phyloP scores from a whole-genome alignment of 2,888 invertebrate genomes.

The Drosophila cognata region DNA sequence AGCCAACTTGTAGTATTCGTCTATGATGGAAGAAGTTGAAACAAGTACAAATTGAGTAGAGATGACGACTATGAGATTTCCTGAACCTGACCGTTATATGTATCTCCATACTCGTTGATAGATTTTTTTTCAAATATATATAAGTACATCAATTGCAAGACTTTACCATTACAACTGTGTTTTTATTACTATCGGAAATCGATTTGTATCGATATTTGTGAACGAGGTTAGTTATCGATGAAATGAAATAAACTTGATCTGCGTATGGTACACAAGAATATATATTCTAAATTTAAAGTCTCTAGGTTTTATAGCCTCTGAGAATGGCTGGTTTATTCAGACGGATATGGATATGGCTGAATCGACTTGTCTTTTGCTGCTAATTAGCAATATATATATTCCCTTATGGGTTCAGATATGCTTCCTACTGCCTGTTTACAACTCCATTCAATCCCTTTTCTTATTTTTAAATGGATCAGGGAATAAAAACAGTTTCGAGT shows the following conservation, averaged over 20 bases:
- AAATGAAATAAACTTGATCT: background rate
- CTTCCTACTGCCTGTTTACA: too few species aligned
- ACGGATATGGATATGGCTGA: background rate
- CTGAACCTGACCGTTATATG: background rate
- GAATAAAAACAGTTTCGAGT: too few species aligned
- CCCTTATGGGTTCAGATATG: rapidly evolving
- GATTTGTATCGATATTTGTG: background rate
- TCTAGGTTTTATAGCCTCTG: rapidly evolving
- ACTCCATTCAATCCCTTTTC: too few species aligned
- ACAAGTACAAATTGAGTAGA: background rate
- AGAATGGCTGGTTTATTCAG: background rate
- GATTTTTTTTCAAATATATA: background rate
- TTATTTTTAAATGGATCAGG: too few species aligned
- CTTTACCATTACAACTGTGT: background rate
- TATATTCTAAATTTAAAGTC: background rate
- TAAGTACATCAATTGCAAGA: background rate
- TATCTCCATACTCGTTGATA: background rate
- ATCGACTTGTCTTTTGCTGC: background rate
- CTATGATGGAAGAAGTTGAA: background rate
- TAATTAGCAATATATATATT: background rate
- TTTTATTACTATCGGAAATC: background rate
- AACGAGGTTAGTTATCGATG: background rate
- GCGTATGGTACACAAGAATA: background rate
- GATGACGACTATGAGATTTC: background rate
- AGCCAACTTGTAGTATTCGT: background rate